Conservation (phyloP, 2,888 invertebrate genomes). For the Eupeodes luniger region DNA sequence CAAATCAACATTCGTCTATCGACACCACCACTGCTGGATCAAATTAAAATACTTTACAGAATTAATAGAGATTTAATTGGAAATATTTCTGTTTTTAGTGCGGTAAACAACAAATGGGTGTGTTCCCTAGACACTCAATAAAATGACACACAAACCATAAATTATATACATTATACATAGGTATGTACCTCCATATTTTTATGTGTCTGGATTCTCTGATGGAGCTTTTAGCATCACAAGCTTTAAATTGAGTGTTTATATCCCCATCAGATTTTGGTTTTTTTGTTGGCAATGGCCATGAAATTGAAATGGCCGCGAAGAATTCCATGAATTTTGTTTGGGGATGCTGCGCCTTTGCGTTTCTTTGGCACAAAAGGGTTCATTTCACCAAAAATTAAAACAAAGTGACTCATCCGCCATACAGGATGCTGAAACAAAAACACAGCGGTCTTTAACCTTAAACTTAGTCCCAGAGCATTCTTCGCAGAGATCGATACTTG, state of each 20-base stretch:
- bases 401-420: neutral
- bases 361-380: neutral
- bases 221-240: neutral
- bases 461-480: neutral
- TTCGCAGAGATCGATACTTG: neutral
- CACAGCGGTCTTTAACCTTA: neutral
- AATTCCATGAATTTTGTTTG: neutral
- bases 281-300: neutral
- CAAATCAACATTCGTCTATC: neutral
- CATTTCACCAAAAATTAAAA: neutral
- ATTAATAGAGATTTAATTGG: neutral
- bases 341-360: neutral
- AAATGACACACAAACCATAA: neutral
- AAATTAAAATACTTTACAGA: neutral
- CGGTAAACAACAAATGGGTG: slow-evolving; percentile 16
- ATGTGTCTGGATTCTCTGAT: slow-evolving; percentile 18
- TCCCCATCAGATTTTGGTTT: neutral
- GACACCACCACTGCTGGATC: neutral
- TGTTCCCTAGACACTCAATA: slow-evolving; percentile 20
- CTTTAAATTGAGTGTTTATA: slow-evolving; percentile 12
- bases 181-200: neutral
- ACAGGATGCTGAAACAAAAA: neutral
- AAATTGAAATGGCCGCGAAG: slow-evolving; percentile 17
- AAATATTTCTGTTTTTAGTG: neutral
- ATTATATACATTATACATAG: neutral